Conservation (phyloP, 2,113 vertebrate genomes). For the Lethenteron camtschaticum region DNA sequence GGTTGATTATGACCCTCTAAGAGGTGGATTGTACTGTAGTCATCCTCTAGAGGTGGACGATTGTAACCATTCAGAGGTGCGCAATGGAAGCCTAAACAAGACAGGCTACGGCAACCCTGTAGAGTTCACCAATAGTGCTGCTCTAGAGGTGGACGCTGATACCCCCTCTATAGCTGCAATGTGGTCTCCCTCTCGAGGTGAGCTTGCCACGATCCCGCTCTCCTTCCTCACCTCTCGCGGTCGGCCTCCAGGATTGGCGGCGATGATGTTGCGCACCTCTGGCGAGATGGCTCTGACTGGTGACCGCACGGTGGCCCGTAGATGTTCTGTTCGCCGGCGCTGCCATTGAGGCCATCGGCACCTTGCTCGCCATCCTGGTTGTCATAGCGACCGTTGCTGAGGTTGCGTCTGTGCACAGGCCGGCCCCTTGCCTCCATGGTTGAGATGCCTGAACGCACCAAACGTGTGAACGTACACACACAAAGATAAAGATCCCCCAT, state of each 20-base stretch:
- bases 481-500: too few species aligned
- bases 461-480: too few species aligned
- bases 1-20: too few species aligned
- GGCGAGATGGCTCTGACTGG: constrained; percentile 68
- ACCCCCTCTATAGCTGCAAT: too few species aligned
- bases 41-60: too few species aligned
- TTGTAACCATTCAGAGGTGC: too few species aligned
- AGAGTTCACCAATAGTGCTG: too few species aligned
- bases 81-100: too few species aligned
- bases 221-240: constrained; percentile 67
- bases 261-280: constrained; percentile 66
- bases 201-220: background rate
- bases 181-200: too few species aligned
- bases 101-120: too few species aligned
- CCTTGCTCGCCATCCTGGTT: constrained; percentile 13
- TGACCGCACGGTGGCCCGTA: constrained; percentile 46
- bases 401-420: constrained; percentile 25
- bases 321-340: constrained; percentile 21
- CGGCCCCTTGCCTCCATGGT: constrained; percentile 25
- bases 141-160: too few species aligned
- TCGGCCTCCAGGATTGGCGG: constrained; percentile 80
- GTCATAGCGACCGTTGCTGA: constrained; percentile 48
- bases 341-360: constrained; percentile 6
- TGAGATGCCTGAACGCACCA: constrained; percentile 32
- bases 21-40: too few species aligned